Evolutionary conservation across 2,888 invertebrate genomes (phyloP).

Genomic region (Tiliacea aurago): DNA sequence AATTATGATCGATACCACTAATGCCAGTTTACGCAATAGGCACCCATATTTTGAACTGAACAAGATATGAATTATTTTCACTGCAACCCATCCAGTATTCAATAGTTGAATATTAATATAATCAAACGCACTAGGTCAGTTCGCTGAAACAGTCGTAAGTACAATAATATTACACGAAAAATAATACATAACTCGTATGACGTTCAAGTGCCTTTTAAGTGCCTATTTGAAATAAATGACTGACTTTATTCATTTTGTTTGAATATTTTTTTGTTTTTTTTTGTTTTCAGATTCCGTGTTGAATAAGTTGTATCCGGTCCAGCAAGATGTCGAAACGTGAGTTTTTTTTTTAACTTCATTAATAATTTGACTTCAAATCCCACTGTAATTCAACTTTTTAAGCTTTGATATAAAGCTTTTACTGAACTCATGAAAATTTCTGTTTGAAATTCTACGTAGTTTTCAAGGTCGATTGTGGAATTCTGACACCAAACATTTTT

Average conservation of each 20-base stretch:
- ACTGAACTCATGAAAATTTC: background rate
- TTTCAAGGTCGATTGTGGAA: slow-evolving; percentile 8
- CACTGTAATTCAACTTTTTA: background rate
- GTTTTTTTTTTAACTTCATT: slow-evolving; percentile 41
- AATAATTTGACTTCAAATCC: background rate
- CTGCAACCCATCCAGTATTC: slow-evolving; percentile 20
- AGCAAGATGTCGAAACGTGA: slow-evolving; percentile 74
- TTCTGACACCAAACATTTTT: slow-evolving; percentile 12
- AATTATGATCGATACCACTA: slow-evolving; percentile 48
- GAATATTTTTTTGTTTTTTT: slow-evolving; percentile 35
- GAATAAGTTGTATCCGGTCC: slow-evolving; percentile 56
- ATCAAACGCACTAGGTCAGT: slow-evolving; percentile 55
- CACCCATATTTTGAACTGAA: slow-evolving; percentile 39
- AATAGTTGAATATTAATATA: slow-evolving; percentile 28
- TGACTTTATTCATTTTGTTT: slow-evolving; percentile 3
- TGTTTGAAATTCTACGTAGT: background rate
- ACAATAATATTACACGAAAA: slow-evolving; percentile 4
- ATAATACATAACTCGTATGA: background rate
- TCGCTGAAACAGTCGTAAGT: slow-evolving; percentile 42
- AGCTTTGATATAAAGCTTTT: background rate
- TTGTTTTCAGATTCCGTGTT: slow-evolving; percentile 68
- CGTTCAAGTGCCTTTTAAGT: too few relatives aligned
- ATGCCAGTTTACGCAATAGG: slow-evolving; percentile 39
- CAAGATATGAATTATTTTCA: slow-evolving; percentile 48
- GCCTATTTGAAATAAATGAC: too few relatives aligned